Conservation (phyloP, 2,888 invertebrate genomes). For the Lymantria monacha region DNA sequence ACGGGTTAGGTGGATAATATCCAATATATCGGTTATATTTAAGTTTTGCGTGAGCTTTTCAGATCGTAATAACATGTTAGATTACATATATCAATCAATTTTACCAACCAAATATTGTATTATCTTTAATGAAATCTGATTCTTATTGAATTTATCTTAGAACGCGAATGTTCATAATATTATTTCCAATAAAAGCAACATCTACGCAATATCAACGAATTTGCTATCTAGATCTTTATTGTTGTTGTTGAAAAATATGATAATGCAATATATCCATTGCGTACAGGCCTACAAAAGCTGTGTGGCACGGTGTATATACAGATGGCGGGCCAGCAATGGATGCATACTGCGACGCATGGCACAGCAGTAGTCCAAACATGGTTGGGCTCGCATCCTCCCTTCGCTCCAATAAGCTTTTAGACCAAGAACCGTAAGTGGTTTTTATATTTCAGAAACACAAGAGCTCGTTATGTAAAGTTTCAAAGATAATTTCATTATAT, state of each 20-base stretch:
- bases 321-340: conserved; percentile 94
- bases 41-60: neutral
- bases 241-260: conserved; percentile 4
- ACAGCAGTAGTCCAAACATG: conserved; percentile 88
- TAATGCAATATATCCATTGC: conserved; percentile 26
- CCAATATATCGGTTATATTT: neutral
- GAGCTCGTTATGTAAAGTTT: conserved; percentile 5
- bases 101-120: conserved; percentile 9
- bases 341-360: conserved; percentile 96
- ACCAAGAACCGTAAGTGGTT: conserved; percentile 84
- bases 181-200: conserved; percentile 26
- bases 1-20: no score
- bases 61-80: neutral
- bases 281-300: conserved; percentile 93
- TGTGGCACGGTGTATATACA: conserved; percentile 96
- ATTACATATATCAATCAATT: conserved; percentile 5
- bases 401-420: conserved; percentile 88
- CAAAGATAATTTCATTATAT: conserved; percentile 4
- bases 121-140: conserved; percentile 5
- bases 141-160: conserved; percentile 4
- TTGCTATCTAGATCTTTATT: conserved; percentile 3
- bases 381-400: conserved; percentile 93
- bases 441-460: conserved; percentile 17
- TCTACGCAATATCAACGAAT: conserved; percentile 14
- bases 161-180: conserved; percentile 17